Percentiles rank a stretch among this genome's conserved stretches.
Evolutionary conservation across 2,797 vertebrate genomes (phyloP).

Genomic region (Pyrrhura leucotis): DNA sequence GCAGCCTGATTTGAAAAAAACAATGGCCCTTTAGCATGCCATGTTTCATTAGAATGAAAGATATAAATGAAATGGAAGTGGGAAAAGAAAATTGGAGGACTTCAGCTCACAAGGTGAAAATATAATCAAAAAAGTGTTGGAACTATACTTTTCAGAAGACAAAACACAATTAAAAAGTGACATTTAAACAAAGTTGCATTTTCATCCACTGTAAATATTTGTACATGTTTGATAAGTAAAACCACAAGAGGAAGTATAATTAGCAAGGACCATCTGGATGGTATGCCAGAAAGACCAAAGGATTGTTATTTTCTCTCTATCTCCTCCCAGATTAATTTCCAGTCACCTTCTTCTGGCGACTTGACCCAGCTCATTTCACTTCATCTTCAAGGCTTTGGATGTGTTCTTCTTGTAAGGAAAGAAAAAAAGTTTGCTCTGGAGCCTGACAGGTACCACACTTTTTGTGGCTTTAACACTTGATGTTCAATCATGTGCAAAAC

Average conservation of each 20-base stretch:
- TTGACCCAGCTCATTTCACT: neutral
- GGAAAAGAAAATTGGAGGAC: neutral
- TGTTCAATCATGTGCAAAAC: neutral
- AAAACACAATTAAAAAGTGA: neutral
- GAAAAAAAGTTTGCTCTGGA: neutral
- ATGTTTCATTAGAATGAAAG: neutral
- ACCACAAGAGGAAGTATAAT: neutral
- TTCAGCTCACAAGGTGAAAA: neutral
- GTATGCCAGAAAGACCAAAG: neutral
- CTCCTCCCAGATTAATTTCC: neutral
- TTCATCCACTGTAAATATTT: slow-evolving; percentile 24
- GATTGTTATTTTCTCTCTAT: neutral
- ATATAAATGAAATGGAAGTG: neutral
- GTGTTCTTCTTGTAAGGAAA: neutral
- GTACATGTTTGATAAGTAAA: neutral
- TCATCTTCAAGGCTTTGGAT: neutral
- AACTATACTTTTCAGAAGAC: neutral
- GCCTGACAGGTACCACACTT: neutral
- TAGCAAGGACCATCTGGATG: neutral
- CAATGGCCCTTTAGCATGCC: neutral
- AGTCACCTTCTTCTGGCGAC: neutral
- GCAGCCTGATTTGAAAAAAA: neutral
- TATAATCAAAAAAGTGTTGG: neutral
- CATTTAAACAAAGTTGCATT: neutral
- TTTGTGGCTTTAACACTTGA: neutral